Base-by-base conservation (phyloP, 2,113 vertebrate genomes). In the Falcunculus frontatus region DNA sequence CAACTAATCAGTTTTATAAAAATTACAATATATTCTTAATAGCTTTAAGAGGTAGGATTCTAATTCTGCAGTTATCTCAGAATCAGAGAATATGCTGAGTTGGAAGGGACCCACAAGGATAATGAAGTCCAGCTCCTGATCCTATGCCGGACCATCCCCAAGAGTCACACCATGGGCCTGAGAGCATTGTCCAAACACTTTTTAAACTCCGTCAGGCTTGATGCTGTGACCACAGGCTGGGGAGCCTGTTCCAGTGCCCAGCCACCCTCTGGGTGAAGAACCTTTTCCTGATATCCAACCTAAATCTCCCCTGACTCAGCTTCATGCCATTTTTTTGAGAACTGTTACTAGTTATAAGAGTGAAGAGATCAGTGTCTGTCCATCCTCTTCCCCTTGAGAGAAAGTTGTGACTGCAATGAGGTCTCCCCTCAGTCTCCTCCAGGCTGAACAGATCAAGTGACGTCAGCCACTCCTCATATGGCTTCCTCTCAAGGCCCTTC, bases 1-100 rank as follows among this genome's bases (percentile, higher is more conserved):
- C 47, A 75, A 73, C 41, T 90, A 56, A 75, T 91, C 49, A 68
- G 27, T 72, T 94, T 91, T 85, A 85, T 87, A 91, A 49, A 23
- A 57, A n/a, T 47, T 79, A n/a, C 35, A 76, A 33, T 85, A 87
- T 42, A 72, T 59, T 55, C 55, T 59, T 75, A 84, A 76, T 41
- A 75, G 57, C n/a, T 79, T 78, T 87, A 89, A 72, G 41, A 56
- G 15, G 26, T 47, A 87, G 21, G 8, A 60, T 82, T 91, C 44
- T 62, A 70, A 47, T 44, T 89, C 32, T 68, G 22, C 10, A 72
- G 7, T 73, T 62, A 35, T 55, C 30, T 22, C n/a, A 33, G 41
- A 44, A 76, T 32, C 70, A 69, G 3, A 55, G 21, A 55, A 69
- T 35, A 49, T 32, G 30, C 12, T 47, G 26, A 69, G 6, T 47